phyloP scores from a whole-genome alignment of 2,888 invertebrate genomes.

The Cerastis leucographa region DNA sequence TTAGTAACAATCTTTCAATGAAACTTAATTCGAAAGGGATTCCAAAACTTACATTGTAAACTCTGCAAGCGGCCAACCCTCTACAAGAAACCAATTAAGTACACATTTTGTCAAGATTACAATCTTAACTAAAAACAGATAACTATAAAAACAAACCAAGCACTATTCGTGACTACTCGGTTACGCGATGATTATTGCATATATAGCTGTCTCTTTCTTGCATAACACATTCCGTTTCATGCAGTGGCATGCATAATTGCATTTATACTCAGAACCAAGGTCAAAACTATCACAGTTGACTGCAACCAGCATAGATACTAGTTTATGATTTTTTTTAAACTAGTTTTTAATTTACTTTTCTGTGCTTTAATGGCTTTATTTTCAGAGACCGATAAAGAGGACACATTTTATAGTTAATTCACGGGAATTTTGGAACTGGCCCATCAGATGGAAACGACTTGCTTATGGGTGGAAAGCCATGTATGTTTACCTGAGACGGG shows the following conservation, averaged over 20 bases:
- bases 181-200: slow-evolving; percentile 53
- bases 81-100: neutral
- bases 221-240: slow-evolving; percentile 67
- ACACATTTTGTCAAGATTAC: slow-evolving; percentile 15
- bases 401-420: neutral
- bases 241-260: slow-evolving; percentile 70
- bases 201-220: slow-evolving; percentile 56
- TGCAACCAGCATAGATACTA: slow-evolving; percentile 48
- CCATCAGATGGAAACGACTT: neutral
- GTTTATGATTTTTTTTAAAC: slow-evolving; percentile 44
- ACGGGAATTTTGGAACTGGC: neutral
- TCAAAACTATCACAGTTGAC: slow-evolving; percentile 61
- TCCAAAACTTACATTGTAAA: neutral
- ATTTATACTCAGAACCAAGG: slow-evolving; percentile 69
- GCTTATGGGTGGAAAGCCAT: neutral
- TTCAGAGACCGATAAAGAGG: neutral
- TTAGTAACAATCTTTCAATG: neutral
- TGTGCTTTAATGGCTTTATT: slow-evolving; percentile 10
- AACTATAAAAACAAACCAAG: slow-evolving; percentile 16
- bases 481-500: no score
- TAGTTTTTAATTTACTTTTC: slow-evolving; percentile 15
- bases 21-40: neutral
- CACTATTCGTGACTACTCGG: slow-evolving; percentile 48
- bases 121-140: slow-evolving; percentile 40
- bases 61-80: neutral